These are phyloP conservation scores for Numida meleagris DNA, from an alignment of 2,113 vertebrate species.

Conservation along the genomic window DNA sequence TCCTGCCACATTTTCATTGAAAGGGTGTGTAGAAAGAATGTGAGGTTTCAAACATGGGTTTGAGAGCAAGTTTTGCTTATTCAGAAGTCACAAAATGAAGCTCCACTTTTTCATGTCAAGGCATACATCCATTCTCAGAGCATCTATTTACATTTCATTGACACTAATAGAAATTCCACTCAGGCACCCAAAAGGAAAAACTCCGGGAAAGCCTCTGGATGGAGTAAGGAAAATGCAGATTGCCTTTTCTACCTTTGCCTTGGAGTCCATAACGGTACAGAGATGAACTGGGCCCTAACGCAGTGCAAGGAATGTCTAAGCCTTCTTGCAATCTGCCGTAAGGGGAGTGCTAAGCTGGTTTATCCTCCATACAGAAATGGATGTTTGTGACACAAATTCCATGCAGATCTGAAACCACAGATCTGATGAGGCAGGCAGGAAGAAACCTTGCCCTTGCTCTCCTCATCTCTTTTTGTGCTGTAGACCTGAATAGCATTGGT, in stretches of 20 bases:
- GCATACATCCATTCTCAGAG: not conserved
- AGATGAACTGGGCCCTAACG: not conserved
- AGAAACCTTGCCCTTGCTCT: not conserved
- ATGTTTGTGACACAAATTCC: not conserved
- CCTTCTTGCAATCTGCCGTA: not conserved
- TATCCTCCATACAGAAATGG: not conserved
- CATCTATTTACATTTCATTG: not conserved
- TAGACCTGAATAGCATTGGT: not conserved
- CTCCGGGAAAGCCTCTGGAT: not conserved
- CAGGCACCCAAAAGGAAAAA: constrained; percentile 27
- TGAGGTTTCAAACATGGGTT: not conserved
- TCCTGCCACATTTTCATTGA: not conserved
- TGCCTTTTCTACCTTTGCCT: not conserved
- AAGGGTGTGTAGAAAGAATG: not conserved
- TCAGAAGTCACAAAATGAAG: not conserved
- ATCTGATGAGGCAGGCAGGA: rapidly evolving
- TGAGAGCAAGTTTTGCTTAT: not conserved
- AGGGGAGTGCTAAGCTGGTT: not conserved
- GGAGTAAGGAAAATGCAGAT: not conserved
- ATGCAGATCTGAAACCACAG: not conserved
- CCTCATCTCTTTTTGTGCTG: rapidly evolving
- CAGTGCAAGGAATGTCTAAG: not conserved
- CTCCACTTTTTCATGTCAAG: not conserved
- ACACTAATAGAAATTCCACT: constrained; percentile 18
- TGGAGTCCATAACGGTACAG: not conserved